Base-by-base conservation (phyloP, 1,140 invertebrate genomes). In the Chlorops oryzae region DNA sequence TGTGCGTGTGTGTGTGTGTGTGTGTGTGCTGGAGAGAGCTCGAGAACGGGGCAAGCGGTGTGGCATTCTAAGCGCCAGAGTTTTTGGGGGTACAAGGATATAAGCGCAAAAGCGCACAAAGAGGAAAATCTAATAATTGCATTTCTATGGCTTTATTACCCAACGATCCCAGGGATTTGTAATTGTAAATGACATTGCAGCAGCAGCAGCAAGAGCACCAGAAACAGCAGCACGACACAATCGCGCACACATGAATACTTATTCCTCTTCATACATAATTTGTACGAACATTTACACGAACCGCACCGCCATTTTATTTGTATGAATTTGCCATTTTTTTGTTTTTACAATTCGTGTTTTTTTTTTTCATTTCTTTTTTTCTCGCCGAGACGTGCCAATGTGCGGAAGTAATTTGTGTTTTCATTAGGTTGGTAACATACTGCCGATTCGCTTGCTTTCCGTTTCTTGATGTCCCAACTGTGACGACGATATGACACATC, bases 81-180 rank as follows among this genome's bases (percentile, higher is more conserved):
- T 39, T n/a, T 39, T n/a, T 15, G 37, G 7, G 37, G n/a, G 6
- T 39, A 20, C n/a, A n/a, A n/a, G n/a, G n/a, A n/a, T n/a, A n/a
- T n/a, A n/a, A n/a, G n/a, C n/a, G n/a, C n/a, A n/a, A n/a, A n/a
- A n/a, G n/a, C n/a, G n/a, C 42, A 44, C 28, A 44, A 44, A 44
- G 47, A 56, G 49, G 41, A 54, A 50, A 55, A 51, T 57, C 44
- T 54, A 51, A 57, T 57, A 57, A 57, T 57, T 56, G 53, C 49
- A 57, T 57, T 57, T 45, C 43, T 50, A 47, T 37, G 45, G 45
- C 18, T 47, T 47, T 35, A 47, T 47, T 47, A 47, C 28, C 45
- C 28, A 47, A 51, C 39, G 54, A 43, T 49, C 55, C 28, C 9
- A 32, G 28, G 9, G 28, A 15, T 10, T 32, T 32, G 28, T 32